phyloP scores from a whole-genome alignment of 2,888 invertebrate genomes.

The Oasisia sp. region DNA sequence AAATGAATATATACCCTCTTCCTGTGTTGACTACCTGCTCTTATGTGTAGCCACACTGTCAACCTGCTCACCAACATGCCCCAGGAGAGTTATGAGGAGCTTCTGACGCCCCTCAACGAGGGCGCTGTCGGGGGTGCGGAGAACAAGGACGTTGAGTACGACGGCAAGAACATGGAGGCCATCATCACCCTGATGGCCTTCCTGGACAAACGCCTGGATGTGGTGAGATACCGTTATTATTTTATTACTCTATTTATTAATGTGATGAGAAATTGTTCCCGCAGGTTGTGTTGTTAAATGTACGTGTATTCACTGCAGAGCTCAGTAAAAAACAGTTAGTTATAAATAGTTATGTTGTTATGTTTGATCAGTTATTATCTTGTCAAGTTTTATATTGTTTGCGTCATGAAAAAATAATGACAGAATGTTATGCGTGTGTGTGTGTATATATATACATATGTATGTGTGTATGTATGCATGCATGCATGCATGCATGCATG shows the following conservation, averaged over 20 bases:
- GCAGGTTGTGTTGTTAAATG: background rate
- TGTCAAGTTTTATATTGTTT: background rate
- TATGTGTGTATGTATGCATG: background rate
- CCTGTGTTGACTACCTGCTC: background rate
- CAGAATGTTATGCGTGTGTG: background rate
- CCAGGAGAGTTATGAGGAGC: slow-evolving; percentile 76
- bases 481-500: too few relatives aligned
- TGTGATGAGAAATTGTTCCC: background rate
- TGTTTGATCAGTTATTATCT: background rate
- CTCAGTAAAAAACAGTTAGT: too few relatives aligned
- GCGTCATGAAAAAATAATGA: background rate
- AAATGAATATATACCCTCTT: background rate
- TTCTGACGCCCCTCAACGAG: slow-evolving; percentile 73
- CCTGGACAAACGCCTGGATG: slow-evolving; percentile 74
- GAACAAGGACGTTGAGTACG: slow-evolving; percentile 70
- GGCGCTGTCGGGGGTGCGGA: slow-evolving; percentile 61
- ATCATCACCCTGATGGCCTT: slow-evolving; percentile 78
- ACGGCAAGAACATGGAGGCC: slow-evolving; percentile 82
- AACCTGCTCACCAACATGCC: slow-evolving; percentile 88
- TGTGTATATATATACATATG: background rate
- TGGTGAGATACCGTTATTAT: slow-evolving; percentile 6
- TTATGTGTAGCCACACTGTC: slow-evolving; percentile 76
- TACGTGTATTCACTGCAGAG: too few relatives aligned
- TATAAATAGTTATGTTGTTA: background rate
- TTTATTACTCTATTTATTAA: slow-evolving; percentile 65